phyloP scores from a whole-genome alignment of 1,140 invertebrate species.

The Lepidurus couesii region DNA sequence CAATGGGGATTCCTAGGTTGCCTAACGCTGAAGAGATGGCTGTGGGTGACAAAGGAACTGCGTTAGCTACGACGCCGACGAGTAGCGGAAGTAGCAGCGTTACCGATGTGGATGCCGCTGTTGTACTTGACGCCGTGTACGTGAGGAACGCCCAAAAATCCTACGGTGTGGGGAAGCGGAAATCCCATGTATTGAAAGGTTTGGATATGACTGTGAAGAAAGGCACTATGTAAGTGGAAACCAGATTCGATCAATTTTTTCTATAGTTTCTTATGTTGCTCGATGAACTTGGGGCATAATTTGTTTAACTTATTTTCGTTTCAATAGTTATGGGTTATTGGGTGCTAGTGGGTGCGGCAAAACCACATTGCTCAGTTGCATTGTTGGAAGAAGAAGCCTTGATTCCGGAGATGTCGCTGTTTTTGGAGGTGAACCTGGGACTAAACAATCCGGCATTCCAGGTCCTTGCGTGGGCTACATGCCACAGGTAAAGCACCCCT shows the following conservation, averaged over 20 bases:
- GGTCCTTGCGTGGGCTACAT: conserved; percentile 69
- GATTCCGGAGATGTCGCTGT: conserved; percentile 81
- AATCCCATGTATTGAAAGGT: conserved; percentile 30
- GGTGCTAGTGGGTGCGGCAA: conserved; percentile 80
- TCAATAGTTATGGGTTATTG: conserved; percentile 72
- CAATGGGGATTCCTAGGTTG: conserved; percentile 13
- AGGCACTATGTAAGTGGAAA: conserved; percentile 35
- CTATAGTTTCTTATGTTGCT: not conserved
- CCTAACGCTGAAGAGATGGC: conserved; percentile 1
- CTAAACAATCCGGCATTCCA: conserved; percentile 65
- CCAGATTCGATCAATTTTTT: not conserved
- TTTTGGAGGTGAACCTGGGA: conserved; percentile 74
- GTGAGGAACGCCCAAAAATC: conserved; percentile 35
- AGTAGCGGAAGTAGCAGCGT: conserved; percentile 23
- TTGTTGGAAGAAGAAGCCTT: conserved; percentile 72
- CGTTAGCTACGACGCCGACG: not conserved
- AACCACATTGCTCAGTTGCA: conserved; percentile 73
- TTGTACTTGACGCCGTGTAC: conserved; percentile 33
- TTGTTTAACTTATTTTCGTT: conserved; percentile 35
- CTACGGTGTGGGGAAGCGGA: conserved; percentile 35
- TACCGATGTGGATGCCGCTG: conserved; percentile 16
- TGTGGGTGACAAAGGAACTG: not conserved
- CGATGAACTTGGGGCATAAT: not conserved
- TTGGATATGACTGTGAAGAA: conserved; percentile 36
- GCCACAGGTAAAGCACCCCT: conserved; percentile 44